Percentiles rank a stretch among this genome's conserved stretches.
Conservation (phyloP, 1,140 invertebrate genomes). For the Parasteatoda tepidariorum region DNA sequence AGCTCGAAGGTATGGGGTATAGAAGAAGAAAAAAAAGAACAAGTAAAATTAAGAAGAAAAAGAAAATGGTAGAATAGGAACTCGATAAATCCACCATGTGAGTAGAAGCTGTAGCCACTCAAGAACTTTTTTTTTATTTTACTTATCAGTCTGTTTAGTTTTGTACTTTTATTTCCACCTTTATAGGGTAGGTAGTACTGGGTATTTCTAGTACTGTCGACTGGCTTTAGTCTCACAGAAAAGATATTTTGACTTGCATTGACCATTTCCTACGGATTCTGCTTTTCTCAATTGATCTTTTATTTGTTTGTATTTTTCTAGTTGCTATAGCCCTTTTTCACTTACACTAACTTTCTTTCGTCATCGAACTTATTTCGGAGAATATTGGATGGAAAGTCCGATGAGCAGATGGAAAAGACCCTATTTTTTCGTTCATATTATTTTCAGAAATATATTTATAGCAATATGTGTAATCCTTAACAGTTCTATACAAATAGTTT, state of each 20-base stretch:
- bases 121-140: constrained; percentile 7
- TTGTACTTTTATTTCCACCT: constrained; percentile 6
- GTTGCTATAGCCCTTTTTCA: constrained; percentile 17
- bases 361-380: constrained; percentile 34
- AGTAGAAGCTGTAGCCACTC: constrained; percentile 57
- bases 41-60: constrained; percentile 34
- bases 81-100: constrained; percentile 56
- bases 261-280: constrained; percentile 48
- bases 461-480: too few relatives aligned
- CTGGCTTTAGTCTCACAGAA: constrained; percentile 48
- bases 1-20: background rate
- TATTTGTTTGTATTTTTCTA: too few relatives aligned
- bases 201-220: constrained; percentile 27
- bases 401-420: constrained; percentile 4
- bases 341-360: constrained; percentile 8
- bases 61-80: constrained; percentile 14
- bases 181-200: constrained; percentile 19
- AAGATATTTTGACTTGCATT: constrained; percentile 47
- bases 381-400: constrained; percentile 21
- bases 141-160: background rate
- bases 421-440: constrained; percentile 14
- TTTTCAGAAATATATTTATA: too few relatives aligned
- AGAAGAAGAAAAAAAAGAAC: constrained; percentile 28
- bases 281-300: constrained; percentile 47
- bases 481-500: too few relatives aligned